Percentiles rank a stretch among this genome's conserved stretches.
Evolutionary conservation across 2,113 vertebrate genomes (phyloP).

Genomic region (Electrona antarctica): DNA sequence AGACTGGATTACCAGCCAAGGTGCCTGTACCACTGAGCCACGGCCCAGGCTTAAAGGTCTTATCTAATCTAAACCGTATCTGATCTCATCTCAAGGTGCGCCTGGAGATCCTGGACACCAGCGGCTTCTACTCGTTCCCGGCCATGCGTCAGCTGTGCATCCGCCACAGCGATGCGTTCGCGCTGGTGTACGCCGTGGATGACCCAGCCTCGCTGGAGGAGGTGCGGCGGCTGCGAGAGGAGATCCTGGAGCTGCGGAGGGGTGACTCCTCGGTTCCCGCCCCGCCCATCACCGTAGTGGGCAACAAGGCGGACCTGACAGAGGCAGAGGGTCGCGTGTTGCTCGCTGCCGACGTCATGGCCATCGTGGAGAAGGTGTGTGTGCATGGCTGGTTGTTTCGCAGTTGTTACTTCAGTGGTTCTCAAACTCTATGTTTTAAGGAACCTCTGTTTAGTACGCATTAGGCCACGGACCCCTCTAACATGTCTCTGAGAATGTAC

Average conservation of each 20-base stretch:
- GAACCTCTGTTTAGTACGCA: too few relatives aligned
- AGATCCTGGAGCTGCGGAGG: conserved; percentile 68
- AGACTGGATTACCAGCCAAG: too few relatives aligned
- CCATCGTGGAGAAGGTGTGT: conserved; percentile 52
- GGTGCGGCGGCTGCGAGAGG: conserved; percentile 68
- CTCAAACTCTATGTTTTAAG: too few relatives aligned
- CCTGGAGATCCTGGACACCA: conserved; percentile 80
- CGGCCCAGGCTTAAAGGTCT: too few relatives aligned
- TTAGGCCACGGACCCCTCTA: too few relatives aligned
- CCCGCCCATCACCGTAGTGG: conserved; percentile 70
- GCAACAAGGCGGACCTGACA: conserved; percentile 66
- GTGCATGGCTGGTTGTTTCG: too few relatives aligned
- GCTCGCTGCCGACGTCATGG: conserved; percentile 50
- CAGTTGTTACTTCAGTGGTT: too few relatives aligned
- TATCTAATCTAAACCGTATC: too few relatives aligned
- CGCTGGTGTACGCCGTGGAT: conserved; percentile 74
- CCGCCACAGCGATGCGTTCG: conserved; percentile 74
- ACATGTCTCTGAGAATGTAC: too few relatives aligned
- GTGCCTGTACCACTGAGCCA: too few relatives aligned
- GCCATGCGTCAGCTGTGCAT: conserved; percentile 80
- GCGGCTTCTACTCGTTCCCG: conserved; percentile 81
- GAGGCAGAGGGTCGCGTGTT: conserved; percentile 46
- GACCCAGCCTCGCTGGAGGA: conserved; percentile 72
- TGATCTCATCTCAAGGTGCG: conserved; percentile 21
- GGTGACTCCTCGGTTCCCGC: not conserved